Evolutionary conservation across 1,140 invertebrate species (phyloP).

Genomic region (Caenorhabditis tropicalis): DNA sequence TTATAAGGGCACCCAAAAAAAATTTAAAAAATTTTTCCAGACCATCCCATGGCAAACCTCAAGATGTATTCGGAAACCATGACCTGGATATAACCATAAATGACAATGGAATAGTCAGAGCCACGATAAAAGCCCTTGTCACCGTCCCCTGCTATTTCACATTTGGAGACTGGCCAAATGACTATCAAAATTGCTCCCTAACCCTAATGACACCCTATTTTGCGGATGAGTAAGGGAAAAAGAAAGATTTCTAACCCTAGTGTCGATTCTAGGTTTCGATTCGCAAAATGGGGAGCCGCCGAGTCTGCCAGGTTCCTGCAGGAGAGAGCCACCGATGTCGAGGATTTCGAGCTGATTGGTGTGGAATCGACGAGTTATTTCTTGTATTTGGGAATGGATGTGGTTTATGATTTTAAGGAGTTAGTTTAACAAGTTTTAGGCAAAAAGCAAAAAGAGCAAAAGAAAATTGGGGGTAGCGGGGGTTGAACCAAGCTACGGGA

Average conservation of each 20-base stretch:
- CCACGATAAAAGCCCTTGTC: not conserved
- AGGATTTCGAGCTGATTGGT: not conserved
- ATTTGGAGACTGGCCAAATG: not conserved
- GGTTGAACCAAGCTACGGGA: no score
- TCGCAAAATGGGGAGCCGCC: not conserved
- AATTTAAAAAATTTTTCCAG: not conserved
- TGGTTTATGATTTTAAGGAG: no score
- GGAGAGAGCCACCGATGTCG: not conserved
- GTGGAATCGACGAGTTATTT: not conserved
- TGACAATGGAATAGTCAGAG: not conserved
- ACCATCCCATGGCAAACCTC: not conserved
- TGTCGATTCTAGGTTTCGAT: not conserved
- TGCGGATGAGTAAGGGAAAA: not conserved
- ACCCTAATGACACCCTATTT: not conserved
- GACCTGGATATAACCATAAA: not conserved
- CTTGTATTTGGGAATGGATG: not conserved
- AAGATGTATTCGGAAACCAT: not conserved
- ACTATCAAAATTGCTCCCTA: not conserved
- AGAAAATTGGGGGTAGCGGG: no score
- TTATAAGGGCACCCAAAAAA: not conserved
- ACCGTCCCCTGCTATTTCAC: not conserved
- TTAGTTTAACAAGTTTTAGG: no score
- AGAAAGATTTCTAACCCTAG: not conserved
- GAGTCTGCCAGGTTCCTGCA: not conserved
- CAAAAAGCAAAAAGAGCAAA: no score